A percentile compares a stretch with the other conserved stretches of the same genome.
These are phyloP conservation scores for Spongilla lacustris DNA, from an alignment of 37 sponge, comb jelly and placozoan species.

Conservation along the genomic window DNA sequence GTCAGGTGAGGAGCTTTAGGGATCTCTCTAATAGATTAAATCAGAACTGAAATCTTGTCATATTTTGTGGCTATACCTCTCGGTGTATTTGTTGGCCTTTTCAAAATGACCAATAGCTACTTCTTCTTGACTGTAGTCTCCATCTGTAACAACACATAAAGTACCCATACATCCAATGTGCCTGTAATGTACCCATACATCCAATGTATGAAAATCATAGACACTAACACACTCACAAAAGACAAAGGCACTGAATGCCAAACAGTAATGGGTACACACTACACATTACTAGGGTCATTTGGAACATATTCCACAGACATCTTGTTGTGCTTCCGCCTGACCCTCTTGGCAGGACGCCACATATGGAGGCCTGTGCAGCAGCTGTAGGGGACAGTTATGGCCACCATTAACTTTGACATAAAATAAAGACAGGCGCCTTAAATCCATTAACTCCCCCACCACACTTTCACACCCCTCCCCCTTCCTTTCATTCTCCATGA, in stretches of 20 bases:
- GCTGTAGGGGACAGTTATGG: neutral
- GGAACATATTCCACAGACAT: neutral
- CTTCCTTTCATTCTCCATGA: neutral
- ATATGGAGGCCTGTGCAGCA: conserved; percentile 27
- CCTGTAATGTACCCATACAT: too few relatives aligned
- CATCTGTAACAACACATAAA: neutral
- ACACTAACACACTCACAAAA: too few relatives aligned
- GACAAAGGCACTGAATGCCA: too few relatives aligned
- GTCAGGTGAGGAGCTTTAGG: neutral
- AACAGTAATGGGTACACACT: too few relatives aligned
- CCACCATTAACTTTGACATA: neutral
- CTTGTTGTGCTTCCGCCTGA: neutral
- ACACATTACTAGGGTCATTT: too few relatives aligned
- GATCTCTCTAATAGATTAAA: neutral
- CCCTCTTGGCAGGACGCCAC: conserved; percentile 11
- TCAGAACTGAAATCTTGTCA: too few relatives aligned
- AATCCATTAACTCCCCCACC: neutral
- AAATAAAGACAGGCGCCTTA: neutral
- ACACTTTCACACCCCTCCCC: neutral
- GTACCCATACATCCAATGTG: too few relatives aligned
- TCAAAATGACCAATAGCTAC: conserved; percentile 23
- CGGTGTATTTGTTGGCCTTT: neutral
- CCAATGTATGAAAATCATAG: too few relatives aligned
- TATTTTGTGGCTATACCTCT: too few relatives aligned
- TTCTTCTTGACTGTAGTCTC: conserved; percentile 3